Evolutionary conservation across 2,113 vertebrate species (phyloP).

Genomic region (Cettia cetti): DNA sequence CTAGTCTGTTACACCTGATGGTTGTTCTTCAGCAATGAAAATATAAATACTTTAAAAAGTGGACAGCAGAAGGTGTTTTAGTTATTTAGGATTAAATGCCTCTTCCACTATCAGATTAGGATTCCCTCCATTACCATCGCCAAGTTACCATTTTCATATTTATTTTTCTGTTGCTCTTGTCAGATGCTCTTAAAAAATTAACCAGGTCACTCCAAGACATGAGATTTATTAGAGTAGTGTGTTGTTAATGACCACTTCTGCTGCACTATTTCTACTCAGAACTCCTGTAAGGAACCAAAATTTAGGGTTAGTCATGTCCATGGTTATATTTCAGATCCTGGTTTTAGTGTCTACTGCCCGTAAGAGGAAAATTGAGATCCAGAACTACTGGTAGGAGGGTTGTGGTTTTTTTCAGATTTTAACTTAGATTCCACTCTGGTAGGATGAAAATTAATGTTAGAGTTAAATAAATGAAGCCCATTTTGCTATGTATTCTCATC

Average conservation of each 20-base stretch:
- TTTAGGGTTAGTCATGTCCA: not conserved
- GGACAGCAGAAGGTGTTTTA: not conserved
- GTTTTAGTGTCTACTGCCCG: not conserved
- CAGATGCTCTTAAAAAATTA: not conserved
- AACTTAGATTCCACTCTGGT: not conserved
- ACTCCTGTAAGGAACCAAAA: not conserved
- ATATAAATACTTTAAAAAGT: not conserved
- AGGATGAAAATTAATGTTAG: not conserved
- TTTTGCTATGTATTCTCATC: not conserved
- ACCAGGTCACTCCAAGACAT: not conserved
- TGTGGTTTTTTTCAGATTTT: not conserved
- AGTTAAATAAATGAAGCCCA: not conserved
- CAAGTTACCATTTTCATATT: not conserved
- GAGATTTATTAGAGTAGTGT: not conserved
- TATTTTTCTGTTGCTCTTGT: not conserved
- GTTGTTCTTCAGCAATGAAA: not conserved
- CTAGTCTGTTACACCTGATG: not conserved
- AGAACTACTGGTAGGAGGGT: not conserved
- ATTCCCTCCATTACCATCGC: not conserved
- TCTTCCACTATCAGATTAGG: not conserved
- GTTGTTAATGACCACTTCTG: not conserved
- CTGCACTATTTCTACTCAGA: not conserved
- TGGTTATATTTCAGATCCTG: not conserved
- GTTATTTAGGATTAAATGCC: not conserved
- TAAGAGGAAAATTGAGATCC: not conserved